A percentile compares a stretch with the other conserved stretches of the same genome.
These are phyloP conservation scores for Sinocyclocheilus rhinocerous DNA, from an alignment of 2,113 vertebrate species.

Conservation along the genomic window DNA sequence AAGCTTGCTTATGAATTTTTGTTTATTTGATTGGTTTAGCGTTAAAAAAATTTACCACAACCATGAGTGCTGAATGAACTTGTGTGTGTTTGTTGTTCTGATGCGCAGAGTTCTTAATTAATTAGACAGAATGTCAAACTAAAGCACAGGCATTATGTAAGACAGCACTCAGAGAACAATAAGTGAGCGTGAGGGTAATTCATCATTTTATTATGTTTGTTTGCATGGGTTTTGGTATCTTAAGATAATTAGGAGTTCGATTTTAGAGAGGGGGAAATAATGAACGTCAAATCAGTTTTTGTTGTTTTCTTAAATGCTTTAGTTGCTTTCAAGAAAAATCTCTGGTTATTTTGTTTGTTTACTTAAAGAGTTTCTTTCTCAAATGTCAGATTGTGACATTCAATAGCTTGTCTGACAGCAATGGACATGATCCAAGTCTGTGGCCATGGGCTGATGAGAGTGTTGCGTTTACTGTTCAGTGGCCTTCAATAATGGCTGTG, in stretches of 20 bases:
- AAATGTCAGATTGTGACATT: constrained; percentile 45
- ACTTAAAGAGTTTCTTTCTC: background rate
- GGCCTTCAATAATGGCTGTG: background rate
- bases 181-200: background rate
- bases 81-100: constrained; percentile 5
- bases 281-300: background rate
- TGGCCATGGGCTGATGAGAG: constrained; percentile 25
- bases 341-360: constrained; percentile 2
- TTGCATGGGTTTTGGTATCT: background rate
- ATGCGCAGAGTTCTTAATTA: background rate
- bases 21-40: background rate
- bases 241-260: background rate
- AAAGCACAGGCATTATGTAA: constrained; percentile 47
- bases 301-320: background rate
- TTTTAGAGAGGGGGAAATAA: background rate
- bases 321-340: background rate
- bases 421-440: constrained; percentile 28
- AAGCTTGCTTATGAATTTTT: background rate
- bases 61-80: background rate
- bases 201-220: constrained; percentile 19
- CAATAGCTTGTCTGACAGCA: constrained; percentile 18
- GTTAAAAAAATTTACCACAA: background rate
- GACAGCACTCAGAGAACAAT: constrained; percentile 17
- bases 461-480: background rate
- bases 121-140: background rate